phyloP scores from a whole-genome alignment of 2,797 vertebrate species.

The Fundulus diaphanus region DNA sequence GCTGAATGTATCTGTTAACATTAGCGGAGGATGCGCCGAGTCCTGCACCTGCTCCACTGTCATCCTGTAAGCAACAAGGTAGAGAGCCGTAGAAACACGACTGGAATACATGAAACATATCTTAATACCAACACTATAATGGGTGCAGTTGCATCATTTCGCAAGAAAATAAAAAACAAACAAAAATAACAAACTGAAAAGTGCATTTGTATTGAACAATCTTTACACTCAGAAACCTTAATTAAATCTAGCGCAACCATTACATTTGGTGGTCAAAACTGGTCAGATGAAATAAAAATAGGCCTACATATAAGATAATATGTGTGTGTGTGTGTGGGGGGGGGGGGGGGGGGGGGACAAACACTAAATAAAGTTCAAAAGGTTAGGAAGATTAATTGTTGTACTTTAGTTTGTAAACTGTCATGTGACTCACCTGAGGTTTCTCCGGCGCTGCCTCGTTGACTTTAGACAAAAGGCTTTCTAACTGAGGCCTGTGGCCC shows the following conservation, averaged over 20 bases:
- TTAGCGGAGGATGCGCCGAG: conserved; percentile 93
- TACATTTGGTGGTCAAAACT: neutral
- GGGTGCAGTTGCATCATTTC: no score
- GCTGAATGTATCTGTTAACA: conserved; percentile 97
- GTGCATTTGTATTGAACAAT: no score
- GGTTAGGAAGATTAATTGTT: no score
- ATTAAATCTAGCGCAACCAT: neutral
- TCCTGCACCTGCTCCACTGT: conserved; percentile 88
- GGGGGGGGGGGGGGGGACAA: no score
- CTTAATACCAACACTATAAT: neutral
- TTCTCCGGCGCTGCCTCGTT: conserved; percentile 98
- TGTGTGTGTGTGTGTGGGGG: no score
- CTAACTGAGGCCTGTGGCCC: conserved; percentile 96
- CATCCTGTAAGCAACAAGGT: conserved; percentile 83
- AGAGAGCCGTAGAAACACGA: neutral
- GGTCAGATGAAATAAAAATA: no score
- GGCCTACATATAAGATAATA: no score
- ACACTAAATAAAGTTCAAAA: no score
- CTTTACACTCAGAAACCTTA: no score
- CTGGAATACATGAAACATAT: neutral
- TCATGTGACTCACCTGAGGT: conserved; percentile 87
- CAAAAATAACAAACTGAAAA: no score
- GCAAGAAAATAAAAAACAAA: no score
- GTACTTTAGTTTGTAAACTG: neutral
- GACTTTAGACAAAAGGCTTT: conserved; percentile 96